Conservation (phyloP, 2,888 invertebrate genomes). For the Ennomos erosarius region DNA sequence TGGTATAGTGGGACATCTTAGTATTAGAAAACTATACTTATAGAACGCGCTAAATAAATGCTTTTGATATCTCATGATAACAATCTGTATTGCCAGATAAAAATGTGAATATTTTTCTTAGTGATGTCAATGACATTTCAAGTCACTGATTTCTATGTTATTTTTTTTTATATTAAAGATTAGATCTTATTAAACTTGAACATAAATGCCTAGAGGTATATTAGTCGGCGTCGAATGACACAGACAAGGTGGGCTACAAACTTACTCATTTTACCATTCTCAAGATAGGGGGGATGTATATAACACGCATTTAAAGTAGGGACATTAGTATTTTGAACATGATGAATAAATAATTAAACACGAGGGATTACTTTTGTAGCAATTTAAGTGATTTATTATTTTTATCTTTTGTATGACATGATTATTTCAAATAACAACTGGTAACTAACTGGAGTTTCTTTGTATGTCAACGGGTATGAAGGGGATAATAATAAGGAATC, state of each 20-base stretch:
- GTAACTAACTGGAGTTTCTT: conserved; percentile 76
- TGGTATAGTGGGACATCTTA: conserved; percentile 79
- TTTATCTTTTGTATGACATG: conserved; percentile 71
- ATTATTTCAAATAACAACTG: conserved; percentile 76
- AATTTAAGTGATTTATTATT: conserved; percentile 74
- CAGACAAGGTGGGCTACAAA: conserved; percentile 63
- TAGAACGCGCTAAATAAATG: conserved; percentile 66
- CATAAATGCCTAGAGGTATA: conserved; percentile 69
- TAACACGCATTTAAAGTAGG: conserved; percentile 81
- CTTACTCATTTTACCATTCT: conserved; percentile 66
- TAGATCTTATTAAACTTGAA: conserved; percentile 69
- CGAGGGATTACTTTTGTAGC: conserved; percentile 74
- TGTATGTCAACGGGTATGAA: conserved; percentile 79
- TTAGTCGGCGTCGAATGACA: conserved; percentile 66
- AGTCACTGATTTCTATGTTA: conserved; percentile 80
- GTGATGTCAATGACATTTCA: conserved; percentile 82
- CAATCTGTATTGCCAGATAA: conserved; percentile 86
- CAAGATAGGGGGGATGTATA: conserved; percentile 73
- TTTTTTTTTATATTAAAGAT: conserved; percentile 81
- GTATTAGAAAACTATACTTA: conserved; percentile 75
- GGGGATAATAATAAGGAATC: conserved; percentile 64
- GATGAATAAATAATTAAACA: conserved; percentile 67
- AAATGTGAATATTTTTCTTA: conserved; percentile 85
- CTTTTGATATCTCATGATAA: conserved; percentile 78
- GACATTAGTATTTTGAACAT: conserved; percentile 72